Evolutionary conservation across 2,113 vertebrate genomes (phyloP), one percentile per base, ranked within the genome.

Genomic region (Henicopernis longicauda): DNA sequence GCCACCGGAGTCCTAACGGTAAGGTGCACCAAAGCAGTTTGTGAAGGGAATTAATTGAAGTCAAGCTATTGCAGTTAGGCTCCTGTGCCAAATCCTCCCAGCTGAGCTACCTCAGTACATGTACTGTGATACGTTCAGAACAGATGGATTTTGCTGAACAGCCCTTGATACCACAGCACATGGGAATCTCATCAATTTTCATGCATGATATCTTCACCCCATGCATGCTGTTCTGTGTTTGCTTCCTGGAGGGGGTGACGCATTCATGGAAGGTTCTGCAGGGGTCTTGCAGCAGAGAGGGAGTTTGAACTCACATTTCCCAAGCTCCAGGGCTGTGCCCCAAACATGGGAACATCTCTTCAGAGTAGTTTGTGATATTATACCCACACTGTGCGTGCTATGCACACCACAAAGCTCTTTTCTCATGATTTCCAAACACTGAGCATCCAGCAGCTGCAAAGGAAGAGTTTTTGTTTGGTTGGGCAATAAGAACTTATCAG

Each of bases 141-240:
- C 32, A 47, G 42, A 10, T 21, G 42, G 22, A 4, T 27, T 65
- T 50, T 27, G 66, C 76, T 52, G 16, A 26, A 29, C 57, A n/a
- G 42, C 27, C 38, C 42, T 44, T 16, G 16, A 26, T 11, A 29
- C 20, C 23, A 3, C 44, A 49, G 74, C 70, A 29, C 25, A 1
- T 31, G 45, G 31, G 34, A 17, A 18, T 21, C 63, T 55, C 61
- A 3, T 7, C 0, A 1, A 1, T 50, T 74, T 36, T 29, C 40
- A 3, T 8, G 13, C 1, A 0, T 8, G 13, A 4, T 59, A 63
- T 55, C 61, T 17, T 71, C 36, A 25, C 38, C 14, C 22, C 0
- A 0, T 15, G 45, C 47, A 2, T 17, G 27, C 63, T 62, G 31
- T 26, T 49, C 10, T 0, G 2, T 49, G 34, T 21, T 27, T 5